Conservation (phyloP, 2,888 invertebrate genomes). For the Drosophila prostipennis region DNA sequence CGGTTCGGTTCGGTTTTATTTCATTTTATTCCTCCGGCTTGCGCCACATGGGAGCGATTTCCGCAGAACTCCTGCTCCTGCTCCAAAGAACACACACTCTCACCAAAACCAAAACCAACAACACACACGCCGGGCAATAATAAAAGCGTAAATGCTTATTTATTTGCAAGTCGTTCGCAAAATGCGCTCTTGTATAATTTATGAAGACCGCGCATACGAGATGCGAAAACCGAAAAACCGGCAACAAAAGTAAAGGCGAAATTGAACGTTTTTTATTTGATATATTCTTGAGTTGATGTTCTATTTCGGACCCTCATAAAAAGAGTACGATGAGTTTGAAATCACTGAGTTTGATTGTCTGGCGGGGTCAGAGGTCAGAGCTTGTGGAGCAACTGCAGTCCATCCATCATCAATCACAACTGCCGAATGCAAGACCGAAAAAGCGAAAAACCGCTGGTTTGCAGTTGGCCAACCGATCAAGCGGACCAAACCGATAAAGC, state of each 20-base stretch:
- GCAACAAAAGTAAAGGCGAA: conserved; percentile 60
- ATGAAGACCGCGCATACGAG: conserved; percentile 79
- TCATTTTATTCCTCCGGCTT: conserved; percentile 38
- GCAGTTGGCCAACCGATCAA: conserved; percentile 64
- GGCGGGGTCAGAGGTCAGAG: conserved; percentile 19
- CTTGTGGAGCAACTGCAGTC: conserved; percentile 47
- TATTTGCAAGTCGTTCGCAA: conserved; percentile 78
- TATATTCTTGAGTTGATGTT: conserved; percentile 33
- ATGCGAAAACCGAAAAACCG: conserved; percentile 10
- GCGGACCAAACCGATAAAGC: conserved; percentile 22
- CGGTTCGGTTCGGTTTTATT: conserved; percentile 16
- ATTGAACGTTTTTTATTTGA: conserved; percentile 63
- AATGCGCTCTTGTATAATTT: conserved; percentile 78
- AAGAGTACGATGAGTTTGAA: conserved; percentile 48
- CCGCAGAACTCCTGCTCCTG: conserved; percentile 46
- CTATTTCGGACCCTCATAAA: conserved; percentile 68
- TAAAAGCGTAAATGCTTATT: conserved; percentile 80
- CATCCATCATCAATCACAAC: conserved; percentile 68
- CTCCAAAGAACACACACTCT: conserved; percentile 27
- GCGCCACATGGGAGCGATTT: conserved; percentile 79
- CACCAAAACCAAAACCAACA: conserved; percentile 16
- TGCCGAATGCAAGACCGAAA: conserved; percentile 52
- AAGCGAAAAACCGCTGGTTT: conserved; percentile 51
- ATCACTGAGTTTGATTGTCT: conserved; percentile 59
- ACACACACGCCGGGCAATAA: conserved; percentile 58